Evolutionary conservation across 2,888 invertebrate species (phyloP), one percentile per base, ranked within the genome.

Genomic region (Kuschelorhynchus macadamiae): DNA sequence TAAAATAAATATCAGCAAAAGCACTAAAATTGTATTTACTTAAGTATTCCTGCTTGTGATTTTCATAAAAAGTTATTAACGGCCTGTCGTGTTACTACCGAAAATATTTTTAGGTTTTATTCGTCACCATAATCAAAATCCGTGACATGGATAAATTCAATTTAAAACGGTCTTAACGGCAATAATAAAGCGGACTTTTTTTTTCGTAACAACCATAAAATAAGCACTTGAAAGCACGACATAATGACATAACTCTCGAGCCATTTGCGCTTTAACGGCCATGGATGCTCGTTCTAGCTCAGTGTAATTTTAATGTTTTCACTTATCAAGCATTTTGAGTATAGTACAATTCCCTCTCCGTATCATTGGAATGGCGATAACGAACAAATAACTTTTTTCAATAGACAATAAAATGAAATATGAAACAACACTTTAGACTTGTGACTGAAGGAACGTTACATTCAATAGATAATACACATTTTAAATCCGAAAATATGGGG

Each of bases 181-280:
- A 16, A 17, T 44, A 44, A 44, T 18, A 14, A 53, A 52, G 16
- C 12, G 11, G 12, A 33, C 7, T 33, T 33, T 49, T n/a, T n/a
- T 52, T 52, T 52, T 32, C 36, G 52, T 52, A 33, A 33, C 52
- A 17, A 33, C 52, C 52, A 52, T 52, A 52, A 52, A 52, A 52
- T 52, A 33, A 52, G 52, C 52, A 55, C 41, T 20, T 42, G 14
- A 41, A 17, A 52, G 52, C 52, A 18, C 44, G 17, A 44, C 44
- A 44, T 18, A 44, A 44, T 18, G 44, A 56, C 56, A 56, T 56
- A 56, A 56, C 44, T 56, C 56, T 42, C 44, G 44, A 44, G 42
- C 56, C 56, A 44, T 56, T 56, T 56, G 32, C 44, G 44, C 44
- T 56, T 56, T 30, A 56, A 20, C 44, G 44, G 56, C 44, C 56